Conservation (phyloP, 2,113 vertebrate genomes). For the Pandion haliaetus region DNA sequence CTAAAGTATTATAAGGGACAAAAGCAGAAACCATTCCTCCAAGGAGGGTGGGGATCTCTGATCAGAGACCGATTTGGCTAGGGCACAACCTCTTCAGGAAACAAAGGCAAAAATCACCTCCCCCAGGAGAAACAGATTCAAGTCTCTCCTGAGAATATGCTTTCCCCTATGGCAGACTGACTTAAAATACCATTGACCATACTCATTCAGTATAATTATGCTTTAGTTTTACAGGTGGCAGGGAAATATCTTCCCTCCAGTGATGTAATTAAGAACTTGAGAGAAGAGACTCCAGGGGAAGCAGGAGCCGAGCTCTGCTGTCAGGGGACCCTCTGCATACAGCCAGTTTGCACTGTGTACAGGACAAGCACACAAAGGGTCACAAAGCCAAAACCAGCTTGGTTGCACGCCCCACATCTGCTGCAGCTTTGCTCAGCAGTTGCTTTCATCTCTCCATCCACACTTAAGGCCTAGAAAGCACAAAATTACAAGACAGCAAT, state of each 20-base stretch:
- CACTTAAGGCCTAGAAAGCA: neutral
- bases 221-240: neutral
- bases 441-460: neutral
- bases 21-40: neutral
- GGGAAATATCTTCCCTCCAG: neutral
- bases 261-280: neutral
- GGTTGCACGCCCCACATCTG: neutral
- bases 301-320: neutral
- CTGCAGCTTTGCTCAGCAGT: neutral
- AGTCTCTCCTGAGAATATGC: neutral
- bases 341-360: no score
- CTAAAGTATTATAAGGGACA: neutral
- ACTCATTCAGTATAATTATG: neutral
- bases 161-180: accelerated
- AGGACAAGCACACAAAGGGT: neutral
- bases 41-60: neutral
- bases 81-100: neutral
- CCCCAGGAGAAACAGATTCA: neutral
- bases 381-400: neutral
- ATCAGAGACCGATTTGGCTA: neutral
- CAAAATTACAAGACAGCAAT: slow-evolving; percentile 5
- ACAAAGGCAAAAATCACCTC: neutral
- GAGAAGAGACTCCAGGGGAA: neutral
- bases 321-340: neutral
- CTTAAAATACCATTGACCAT: neutral